A percentile compares a stretch with the other conserved stretches of the same genome.
Evolutionary conservation across 2,113 vertebrate species (phyloP).

Genomic region (Epinephelus moara): DNA sequence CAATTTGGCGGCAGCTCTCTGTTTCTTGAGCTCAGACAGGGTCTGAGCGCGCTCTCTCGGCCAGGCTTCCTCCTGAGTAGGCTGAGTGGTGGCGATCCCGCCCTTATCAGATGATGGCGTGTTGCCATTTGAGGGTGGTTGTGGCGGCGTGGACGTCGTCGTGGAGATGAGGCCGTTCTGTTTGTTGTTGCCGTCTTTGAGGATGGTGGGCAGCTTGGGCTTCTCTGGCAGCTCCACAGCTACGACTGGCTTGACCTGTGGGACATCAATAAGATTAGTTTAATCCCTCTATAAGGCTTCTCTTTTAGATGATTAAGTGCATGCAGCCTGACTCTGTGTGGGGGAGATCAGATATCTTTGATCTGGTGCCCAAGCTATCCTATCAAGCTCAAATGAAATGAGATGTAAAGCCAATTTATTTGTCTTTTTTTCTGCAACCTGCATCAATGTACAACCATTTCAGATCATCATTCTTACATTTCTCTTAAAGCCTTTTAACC

Average conservation of each 20-base stretch:
- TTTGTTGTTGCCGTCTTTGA: conserved; percentile 82
- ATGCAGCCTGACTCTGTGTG: background rate
- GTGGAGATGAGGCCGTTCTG: conserved; percentile 83
- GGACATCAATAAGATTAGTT: conserved; percentile 38
- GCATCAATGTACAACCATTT: background rate
- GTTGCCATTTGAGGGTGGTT: conserved; percentile 74
- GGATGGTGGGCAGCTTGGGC: conserved; percentile 83
- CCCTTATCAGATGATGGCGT: conserved; percentile 36
- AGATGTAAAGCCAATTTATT: background rate
- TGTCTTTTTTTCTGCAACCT: background rate
- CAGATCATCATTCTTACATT: background rate
- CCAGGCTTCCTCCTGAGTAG: conserved; percentile 78
- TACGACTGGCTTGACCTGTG: conserved; percentile 70
- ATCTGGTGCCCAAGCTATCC: conserved; percentile 2
- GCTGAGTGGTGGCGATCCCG: conserved; percentile 54
- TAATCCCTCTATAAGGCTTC: conserved; percentile 15
- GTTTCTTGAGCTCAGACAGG: conserved; percentile 94
- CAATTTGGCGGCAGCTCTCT: conserved; percentile 93
- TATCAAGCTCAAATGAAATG: background rate
- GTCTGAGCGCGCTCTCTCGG: conserved; percentile 90
- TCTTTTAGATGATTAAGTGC: conserved; percentile 17
- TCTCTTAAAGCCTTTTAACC: background rate
- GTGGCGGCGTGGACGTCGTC: conserved; percentile 49
- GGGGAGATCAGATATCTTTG: conserved; percentile 17
- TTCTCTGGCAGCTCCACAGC: conserved; percentile 73